Evolutionary conservation across 2,113 vertebrate species (phyloP).

Genomic region (Cephalopholis sonnerati): DNA sequence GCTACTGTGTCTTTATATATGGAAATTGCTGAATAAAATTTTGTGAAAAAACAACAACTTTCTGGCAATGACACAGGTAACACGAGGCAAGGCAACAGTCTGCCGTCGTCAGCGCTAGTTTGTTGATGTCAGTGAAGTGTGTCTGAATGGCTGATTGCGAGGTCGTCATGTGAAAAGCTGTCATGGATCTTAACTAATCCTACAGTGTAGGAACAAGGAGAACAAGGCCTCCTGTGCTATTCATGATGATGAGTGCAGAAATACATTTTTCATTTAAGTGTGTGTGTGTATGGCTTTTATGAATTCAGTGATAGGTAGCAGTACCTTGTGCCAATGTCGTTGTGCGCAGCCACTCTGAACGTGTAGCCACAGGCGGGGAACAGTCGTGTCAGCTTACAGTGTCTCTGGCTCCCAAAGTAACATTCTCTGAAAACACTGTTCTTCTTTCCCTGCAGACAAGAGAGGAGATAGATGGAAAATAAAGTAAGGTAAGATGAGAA

Average conservation of each 20-base stretch:
- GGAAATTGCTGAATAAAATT: too few species aligned
- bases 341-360: slow-evolving; percentile 95
- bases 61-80: too few species aligned
- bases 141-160: too few species aligned
- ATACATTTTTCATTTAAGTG: background rate
- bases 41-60: too few species aligned
- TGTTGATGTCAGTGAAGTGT: too few species aligned
- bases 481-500: background rate
- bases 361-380: slow-evolving; percentile 95
- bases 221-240: background rate
- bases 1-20: too few species aligned
- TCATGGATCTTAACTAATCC: background rate
- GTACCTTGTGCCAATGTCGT: slow-evolving; percentile 95
- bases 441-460: slow-evolving; percentile 91
- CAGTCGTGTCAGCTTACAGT: slow-evolving; percentile 94
- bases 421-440: slow-evolving; percentile 96
- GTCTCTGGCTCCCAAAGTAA: slow-evolving; percentile 95
- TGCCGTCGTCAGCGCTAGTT: too few species aligned
- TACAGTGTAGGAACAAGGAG: background rate
- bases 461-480: background rate
- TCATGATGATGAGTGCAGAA: background rate
- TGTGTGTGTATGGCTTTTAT: background rate
- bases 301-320: background rate
- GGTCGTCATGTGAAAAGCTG: background rate
- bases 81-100: too few species aligned